Evolutionary conservation across 2,113 vertebrate genomes (phyloP).

Genomic region (Rhinolophus ferrumequinum): DNA sequence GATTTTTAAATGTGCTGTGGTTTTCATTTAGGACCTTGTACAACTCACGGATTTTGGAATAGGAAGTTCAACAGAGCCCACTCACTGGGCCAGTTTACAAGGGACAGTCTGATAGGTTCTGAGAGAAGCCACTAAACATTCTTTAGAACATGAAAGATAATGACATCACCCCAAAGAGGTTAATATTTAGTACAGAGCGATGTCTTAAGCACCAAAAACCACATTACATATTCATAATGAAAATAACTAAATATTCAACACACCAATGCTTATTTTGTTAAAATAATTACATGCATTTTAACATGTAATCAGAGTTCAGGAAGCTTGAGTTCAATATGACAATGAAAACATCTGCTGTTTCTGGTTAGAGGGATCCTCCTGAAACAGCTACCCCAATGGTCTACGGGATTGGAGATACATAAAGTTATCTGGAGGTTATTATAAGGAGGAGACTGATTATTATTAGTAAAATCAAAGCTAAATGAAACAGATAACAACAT

Average conservation of each 20-base stretch:
- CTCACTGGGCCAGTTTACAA: neutral
- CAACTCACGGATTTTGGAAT: constrained; percentile 11
- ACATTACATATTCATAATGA: neutral
- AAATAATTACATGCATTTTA: constrained; percentile 45
- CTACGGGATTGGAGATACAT: neutral
- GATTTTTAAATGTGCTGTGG: neutral
- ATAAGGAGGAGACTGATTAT: neutral
- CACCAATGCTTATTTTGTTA: neutral
- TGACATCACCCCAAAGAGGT: neutral
- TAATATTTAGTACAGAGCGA: neutral
- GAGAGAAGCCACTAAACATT: constrained; percentile 28
- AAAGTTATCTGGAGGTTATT: neutral
- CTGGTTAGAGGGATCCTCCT: neutral
- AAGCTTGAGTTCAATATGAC: neutral
- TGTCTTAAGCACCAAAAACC: neutral
- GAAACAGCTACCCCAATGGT: neutral
- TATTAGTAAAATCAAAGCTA: constrained; percentile 39
- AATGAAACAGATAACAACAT: constrained; percentile 23
- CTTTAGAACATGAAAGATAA: neutral
- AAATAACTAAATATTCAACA: constrained; percentile 17
- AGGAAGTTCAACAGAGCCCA: neutral
- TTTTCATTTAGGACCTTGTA: constrained; percentile 23
- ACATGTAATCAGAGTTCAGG: neutral
- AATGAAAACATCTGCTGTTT: neutral
- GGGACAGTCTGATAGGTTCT: neutral